Evolutionary conservation across 1,140 invertebrate genomes (phyloP).

Genomic region (Phortica variegata): DNA sequence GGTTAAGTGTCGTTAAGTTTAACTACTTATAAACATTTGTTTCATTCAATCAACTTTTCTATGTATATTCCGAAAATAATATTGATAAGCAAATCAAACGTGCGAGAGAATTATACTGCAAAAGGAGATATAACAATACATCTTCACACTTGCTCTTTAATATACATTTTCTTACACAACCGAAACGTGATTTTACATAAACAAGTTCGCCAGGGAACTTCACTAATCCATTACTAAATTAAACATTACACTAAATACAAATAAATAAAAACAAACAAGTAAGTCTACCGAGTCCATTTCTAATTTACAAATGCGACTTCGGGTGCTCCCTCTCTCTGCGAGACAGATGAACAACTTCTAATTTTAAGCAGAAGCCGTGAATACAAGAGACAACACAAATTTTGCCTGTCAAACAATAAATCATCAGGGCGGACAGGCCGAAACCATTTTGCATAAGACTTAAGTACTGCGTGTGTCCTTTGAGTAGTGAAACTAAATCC

Average conservation of each 20-base stretch:
- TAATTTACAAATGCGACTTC: too few relatives aligned
- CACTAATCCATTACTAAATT: conserved; percentile 53
- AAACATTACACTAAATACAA: conserved; percentile 51
- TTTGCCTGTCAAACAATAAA: conserved; percentile 48
- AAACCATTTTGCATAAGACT: background rate
- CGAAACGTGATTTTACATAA: conserved; percentile 43
- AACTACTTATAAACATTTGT: too few relatives aligned
- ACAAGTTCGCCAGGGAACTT: conserved; percentile 21
- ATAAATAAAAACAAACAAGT: too few relatives aligned
- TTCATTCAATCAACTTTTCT: too few relatives aligned
- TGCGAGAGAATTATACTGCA: too few relatives aligned
- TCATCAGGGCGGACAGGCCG: conserved; percentile 26
- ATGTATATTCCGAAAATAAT: too few relatives aligned
- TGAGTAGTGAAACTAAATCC: conserved; percentile 49
- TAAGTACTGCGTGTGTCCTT: too few relatives aligned
- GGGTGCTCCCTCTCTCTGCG: too few relatives aligned
- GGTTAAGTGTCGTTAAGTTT: too few relatives aligned
- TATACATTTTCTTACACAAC: too few relatives aligned
- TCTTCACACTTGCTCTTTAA: conserved; percentile 18
- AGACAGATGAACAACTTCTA: conserved; percentile 47
- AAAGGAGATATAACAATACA: conserved; percentile 42
- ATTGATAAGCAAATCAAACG: too few relatives aligned
- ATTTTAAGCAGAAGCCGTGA: conserved; percentile 33
- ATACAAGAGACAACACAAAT: conserved; percentile 24
- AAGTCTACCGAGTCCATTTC: too few relatives aligned